Conservation (phyloP, 2,888 invertebrate genomes). For the Drosophila borealis region DNA sequence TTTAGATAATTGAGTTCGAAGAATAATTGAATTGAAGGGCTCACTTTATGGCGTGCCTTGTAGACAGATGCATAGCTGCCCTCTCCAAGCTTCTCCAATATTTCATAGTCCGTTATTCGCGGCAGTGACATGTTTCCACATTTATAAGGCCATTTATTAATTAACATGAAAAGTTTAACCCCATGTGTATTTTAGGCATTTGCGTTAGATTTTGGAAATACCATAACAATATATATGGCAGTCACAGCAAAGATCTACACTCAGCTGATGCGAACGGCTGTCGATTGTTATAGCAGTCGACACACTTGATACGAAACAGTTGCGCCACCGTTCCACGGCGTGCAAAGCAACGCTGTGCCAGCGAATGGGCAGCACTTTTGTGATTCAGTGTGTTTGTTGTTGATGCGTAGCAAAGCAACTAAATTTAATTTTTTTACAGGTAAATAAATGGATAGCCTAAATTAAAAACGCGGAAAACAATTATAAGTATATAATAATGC, state of each 20-base stretch:
- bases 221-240: conserved; percentile 39
- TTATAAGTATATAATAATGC: neutral
- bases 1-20: conserved; percentile 5
- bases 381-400: conserved; percentile 60
- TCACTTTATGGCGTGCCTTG: conserved; percentile 87
- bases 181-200: conserved; percentile 1
- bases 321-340: conserved; percentile 19
- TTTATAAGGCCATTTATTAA: conserved; percentile 23
- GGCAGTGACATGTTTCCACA: conserved; percentile 72
- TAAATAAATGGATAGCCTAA: conserved; percentile 41
- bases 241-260: conserved; percentile 24
- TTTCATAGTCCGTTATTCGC: conserved; percentile 88
- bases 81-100: conserved; percentile 91
- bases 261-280: conserved; percentile 22
- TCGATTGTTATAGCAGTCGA: conserved; percentile 6
- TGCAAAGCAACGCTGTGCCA: conserved; percentile 25
- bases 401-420: conserved; percentile 54
- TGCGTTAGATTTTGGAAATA: conserved; percentile 22
- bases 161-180: neutral
- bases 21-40: neutral
- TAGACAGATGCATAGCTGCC: conserved; percentile 95
- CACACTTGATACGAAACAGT: conserved; percentile 34
- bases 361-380: conserved; percentile 38
- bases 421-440: conserved; percentile 39
- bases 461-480: neutral